Conservation (phyloP, 2,888 invertebrate species). For the Salticus scenicus region DNA sequence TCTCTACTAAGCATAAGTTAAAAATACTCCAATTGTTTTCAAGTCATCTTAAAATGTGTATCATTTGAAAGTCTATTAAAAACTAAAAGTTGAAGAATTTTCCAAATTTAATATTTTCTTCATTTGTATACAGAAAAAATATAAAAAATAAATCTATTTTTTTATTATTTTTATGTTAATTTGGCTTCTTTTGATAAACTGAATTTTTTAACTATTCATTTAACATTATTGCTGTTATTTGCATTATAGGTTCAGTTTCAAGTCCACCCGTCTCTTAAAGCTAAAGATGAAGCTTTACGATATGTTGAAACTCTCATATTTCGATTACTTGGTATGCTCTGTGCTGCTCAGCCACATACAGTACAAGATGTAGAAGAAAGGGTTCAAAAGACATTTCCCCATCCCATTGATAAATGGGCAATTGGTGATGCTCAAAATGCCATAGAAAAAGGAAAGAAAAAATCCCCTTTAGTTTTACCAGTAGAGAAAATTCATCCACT, state of each 20-base stretch:
- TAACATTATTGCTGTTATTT: no score
- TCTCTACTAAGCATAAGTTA: no score
- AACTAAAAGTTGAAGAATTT: no score
- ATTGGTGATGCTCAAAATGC: constrained; percentile 91
- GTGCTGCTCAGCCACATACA: constrained; percentile 73
- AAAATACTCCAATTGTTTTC: no score
- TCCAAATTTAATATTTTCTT: no score
- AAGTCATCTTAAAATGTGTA: no score
- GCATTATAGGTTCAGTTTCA: constrained; percentile 93
- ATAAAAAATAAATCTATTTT: no score
- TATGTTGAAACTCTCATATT: constrained; percentile 94
- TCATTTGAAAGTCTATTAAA: no score
- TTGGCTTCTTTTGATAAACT: no score
- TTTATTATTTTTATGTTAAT: no score
- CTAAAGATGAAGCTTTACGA: constrained; percentile 90
- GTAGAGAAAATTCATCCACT: constrained; percentile 92
- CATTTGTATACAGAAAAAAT: no score
- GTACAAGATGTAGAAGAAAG: constrained; percentile 94
- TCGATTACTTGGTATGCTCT: constrained; percentile 89
- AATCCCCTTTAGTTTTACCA: constrained; percentile 84
- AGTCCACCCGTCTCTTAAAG: constrained; percentile 89
- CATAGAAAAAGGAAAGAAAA: constrained; percentile 84
- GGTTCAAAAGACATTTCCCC: constrained; percentile 93
- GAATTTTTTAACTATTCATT: no score
- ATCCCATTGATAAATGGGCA: constrained; percentile 95